Conservation (phyloP, 2,797 vertebrate species). For the Pseudotriccus pelzelni region DNA sequence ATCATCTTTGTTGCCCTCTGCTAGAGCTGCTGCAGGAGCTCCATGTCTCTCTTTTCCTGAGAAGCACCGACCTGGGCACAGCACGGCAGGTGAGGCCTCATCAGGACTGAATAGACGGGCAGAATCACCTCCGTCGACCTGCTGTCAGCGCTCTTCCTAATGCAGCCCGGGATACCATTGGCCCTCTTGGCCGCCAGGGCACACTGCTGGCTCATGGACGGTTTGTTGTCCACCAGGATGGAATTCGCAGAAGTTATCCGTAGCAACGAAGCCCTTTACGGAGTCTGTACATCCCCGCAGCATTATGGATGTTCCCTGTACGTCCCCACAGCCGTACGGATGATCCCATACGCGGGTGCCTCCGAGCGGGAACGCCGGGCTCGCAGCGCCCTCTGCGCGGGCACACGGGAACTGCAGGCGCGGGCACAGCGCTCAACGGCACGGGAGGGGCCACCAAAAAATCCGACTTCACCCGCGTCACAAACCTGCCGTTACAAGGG, state of each 20-base stretch:
- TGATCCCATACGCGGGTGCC: neutral
- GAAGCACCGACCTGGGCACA: neutral
- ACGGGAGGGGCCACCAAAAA: rapidly evolving
- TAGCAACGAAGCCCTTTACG: rapidly evolving
- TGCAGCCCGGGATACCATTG: neutral
- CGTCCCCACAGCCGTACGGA: rapidly evolving
- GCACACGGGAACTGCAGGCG: neutral
- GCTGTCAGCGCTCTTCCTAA: neutral
- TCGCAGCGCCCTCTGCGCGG: neutral
- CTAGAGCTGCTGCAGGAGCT: neutral
- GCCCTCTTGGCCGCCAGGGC: neutral
- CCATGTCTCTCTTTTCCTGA: neutral
- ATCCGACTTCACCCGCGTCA: rapidly evolving
- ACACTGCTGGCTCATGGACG: neutral
- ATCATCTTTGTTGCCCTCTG: neutral
- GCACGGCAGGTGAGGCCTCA: neutral
- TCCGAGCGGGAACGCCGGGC: neutral
- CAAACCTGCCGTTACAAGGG: rapidly evolving
- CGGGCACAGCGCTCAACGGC: rapidly evolving
- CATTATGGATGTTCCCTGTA: rapidly evolving
- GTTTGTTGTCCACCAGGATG: neutral
- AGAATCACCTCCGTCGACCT: neutral
- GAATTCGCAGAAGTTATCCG: no score
- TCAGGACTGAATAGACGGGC: neutral
- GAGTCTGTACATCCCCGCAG: neutral